Base-by-base conservation (phyloP, 2,888 invertebrate genomes). In the Cephus rjabovi region DNA sequence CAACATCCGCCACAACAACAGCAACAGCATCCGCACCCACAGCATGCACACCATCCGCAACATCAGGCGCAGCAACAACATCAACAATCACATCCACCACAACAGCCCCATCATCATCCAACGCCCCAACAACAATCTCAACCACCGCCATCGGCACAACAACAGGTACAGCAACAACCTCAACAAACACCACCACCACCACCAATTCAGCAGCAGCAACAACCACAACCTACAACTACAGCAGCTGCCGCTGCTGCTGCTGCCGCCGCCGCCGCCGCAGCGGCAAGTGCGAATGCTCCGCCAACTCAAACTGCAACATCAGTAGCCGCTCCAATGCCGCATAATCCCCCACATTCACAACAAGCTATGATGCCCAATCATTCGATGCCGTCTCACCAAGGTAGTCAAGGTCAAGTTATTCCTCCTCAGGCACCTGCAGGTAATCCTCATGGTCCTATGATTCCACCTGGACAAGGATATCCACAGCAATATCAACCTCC, bases 401-500 rank as follows among this genome's bases (percentile, higher is more conserved):
- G 82, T 12, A 77, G 86, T 1, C 90, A 86, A 76, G 86, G 81
- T 3, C 84, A 87, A 73, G 86, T 88, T 30, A 85, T 88, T 79
- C 91, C 86, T 85, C 91, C 89, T 4, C 89, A 90, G 34, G 88
- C 88, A 4, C 87, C 87, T 73, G 86, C 89, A 31, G 83, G 87
- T 4, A 88, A 86, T 83, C 88, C 89, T 4, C 89, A 88, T 76
- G 83, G 87, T 4, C 86, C 90, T 6, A 90, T 91, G 87, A 89
- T 90, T 74, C 87, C 91, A 4, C 86, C 89, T 3, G 89, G 91
- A 12, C 93, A 92, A 80, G 91, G 91, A 33, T 91, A 91, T 68
- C 85, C 88, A 4, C 91, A 90, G 30, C 92, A 92, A 76, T 93
- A 93, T 82, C 90, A 90, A 74, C 87, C 91, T 1, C 87, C 89